Conservation (phyloP, 2,888 invertebrate genomes). For the Syrista parreyssii region DNA sequence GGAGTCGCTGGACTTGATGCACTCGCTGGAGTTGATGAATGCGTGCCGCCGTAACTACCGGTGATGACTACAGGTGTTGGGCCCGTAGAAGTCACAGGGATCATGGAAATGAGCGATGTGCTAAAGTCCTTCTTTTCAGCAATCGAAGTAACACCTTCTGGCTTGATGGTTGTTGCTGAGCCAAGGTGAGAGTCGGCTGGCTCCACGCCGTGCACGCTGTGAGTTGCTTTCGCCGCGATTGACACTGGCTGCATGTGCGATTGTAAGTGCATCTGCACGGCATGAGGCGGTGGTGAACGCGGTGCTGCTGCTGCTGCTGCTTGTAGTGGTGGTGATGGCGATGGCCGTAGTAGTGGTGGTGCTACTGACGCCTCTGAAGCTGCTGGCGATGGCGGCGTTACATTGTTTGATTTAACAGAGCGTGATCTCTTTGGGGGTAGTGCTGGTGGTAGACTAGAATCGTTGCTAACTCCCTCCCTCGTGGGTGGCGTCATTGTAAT, state of each 20-base stretch:
- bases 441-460: slow-evolving; percentile 70
- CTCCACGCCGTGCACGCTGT: slow-evolving; percentile 65
- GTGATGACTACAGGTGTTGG: too few species aligned
- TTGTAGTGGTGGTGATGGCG: slow-evolving; percentile 57
- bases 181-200: slow-evolving; percentile 46
- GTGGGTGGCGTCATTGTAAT: slow-evolving; percentile 55
- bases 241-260: slow-evolving; percentile 14
- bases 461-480: slow-evolving; percentile 48
- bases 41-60: too few species aligned
- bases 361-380: slow-evolving; percentile 32
- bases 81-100: too few species aligned
- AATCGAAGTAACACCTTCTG: slow-evolving; percentile 36
- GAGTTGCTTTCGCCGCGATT: slow-evolving; percentile 57
- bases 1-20: too few species aligned
- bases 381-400: slow-evolving; percentile 48
- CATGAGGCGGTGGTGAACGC: slow-evolving; percentile 22
- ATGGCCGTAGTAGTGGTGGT: slow-evolving; percentile 66
- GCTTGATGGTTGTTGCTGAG: slow-evolving; percentile 56
- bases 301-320: slow-evolving; percentile 38
- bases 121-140: slow-evolving; percentile 48
- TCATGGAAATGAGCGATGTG: slow-evolving; percentile 41
- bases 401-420: slow-evolving; percentile 57
- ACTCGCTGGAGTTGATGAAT: neutral
- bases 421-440: slow-evolving; percentile 72
- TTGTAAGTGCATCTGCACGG: slow-evolving; percentile 20